phyloP scores from a whole-genome alignment of 2,888 invertebrate species.

The Diogma glabrata region DNA sequence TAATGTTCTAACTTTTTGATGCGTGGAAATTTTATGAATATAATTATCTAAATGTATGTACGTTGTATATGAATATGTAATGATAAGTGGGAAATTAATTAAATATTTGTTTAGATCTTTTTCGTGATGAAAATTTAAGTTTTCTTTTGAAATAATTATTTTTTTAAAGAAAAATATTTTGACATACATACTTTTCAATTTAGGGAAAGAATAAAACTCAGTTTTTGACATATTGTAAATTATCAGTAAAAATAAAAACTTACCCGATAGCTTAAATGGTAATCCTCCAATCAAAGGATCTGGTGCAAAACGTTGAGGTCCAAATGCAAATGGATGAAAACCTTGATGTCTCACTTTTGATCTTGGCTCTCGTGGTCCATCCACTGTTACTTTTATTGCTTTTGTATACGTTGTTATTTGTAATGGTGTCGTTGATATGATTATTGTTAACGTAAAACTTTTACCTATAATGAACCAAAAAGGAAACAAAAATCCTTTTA shows the following conservation, averaged over 20 bases:
- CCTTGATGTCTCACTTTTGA: constrained; percentile 84
- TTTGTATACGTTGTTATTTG: constrained; percentile 95
- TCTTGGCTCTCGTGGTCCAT: constrained; percentile 94
- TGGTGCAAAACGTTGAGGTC: constrained; percentile 68
- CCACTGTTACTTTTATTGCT: constrained; percentile 98
- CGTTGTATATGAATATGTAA: too few relatives aligned
- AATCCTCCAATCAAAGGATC: constrained; percentile 66
- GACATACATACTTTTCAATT: neutral
- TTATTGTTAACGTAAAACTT: constrained; percentile 93
- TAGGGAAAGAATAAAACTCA: neutral
- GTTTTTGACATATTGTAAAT: neutral
- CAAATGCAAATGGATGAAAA: constrained; percentile 83
- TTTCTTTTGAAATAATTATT: constrained; percentile 2
- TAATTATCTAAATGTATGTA: too few relatives aligned
- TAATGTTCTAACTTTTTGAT: too few relatives aligned
- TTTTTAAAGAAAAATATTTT: neutral
- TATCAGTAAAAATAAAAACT: constrained; percentile 26
- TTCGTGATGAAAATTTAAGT: too few relatives aligned
- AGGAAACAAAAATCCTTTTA: constrained; percentile 8
- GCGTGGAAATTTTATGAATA: too few relatives aligned
- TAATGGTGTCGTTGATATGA: constrained; percentile 84
- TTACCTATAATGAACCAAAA: constrained; percentile 60
- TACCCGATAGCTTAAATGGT: constrained; percentile 80
- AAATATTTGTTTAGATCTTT: too few relatives aligned
- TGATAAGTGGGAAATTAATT: too few relatives aligned